phyloP scores from a whole-genome alignment of 2,797 vertebrate genomes.

The Coracias cyanogaster region DNA sequence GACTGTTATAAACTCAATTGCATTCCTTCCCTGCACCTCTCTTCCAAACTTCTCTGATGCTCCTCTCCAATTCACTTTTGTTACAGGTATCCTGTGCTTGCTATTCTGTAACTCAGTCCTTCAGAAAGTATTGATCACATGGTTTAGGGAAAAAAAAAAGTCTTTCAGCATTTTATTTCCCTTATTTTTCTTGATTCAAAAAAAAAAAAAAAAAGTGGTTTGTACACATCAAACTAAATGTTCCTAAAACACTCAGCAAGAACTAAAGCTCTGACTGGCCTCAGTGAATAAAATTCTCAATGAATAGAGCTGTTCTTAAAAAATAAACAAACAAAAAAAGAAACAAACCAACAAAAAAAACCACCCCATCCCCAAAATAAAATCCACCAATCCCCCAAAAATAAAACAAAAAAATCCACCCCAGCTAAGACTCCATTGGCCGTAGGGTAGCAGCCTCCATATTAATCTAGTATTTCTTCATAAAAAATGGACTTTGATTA shows the following conservation, averaged over 20 bases:
- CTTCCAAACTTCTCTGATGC: not conserved
- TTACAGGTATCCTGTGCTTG: not conserved
- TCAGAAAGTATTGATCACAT: not conserved
- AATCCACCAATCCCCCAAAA: not conserved
- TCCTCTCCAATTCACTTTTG: not conserved
- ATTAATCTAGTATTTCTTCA: not conserved
- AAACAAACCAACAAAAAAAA: not conserved
- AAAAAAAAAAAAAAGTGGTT: not conserved
- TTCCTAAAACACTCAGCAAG: not conserved
- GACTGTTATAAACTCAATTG: accelerated
- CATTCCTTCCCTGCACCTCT: accelerated
- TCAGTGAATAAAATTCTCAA: not conserved
- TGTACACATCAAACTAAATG: not conserved
- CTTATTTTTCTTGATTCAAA: not conserved
- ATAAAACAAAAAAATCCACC: too few species aligned
- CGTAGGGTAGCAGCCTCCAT: not conserved
- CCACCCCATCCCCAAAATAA: not conserved
- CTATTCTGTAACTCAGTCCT: not conserved
- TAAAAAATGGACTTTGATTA: not conserved
- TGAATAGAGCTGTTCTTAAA: not conserved
- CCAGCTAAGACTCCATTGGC: not conserved
- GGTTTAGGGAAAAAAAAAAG: not conserved
- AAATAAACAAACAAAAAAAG: not conserved
- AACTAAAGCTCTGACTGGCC: not conserved
- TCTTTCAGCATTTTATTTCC: not conserved